Base-by-base conservation (phyloP, 1,140 invertebrate genomes). In the Orius laevigatus region DNA sequence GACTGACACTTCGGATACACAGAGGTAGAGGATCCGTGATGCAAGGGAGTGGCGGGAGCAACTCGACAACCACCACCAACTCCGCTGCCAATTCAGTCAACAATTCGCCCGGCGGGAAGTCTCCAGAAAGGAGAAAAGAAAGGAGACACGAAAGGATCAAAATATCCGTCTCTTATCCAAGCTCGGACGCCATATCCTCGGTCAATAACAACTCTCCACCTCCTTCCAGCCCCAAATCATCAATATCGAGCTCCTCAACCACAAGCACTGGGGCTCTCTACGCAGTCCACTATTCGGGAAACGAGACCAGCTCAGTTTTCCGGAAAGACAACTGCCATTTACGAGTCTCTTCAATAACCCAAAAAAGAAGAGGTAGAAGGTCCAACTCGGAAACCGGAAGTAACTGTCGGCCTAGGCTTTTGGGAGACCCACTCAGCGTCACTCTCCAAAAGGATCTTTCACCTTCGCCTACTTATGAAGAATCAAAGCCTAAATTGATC, bases 1-100 rank as follows among this genome's bases (percentile, higher is more conserved):
- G 85, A 35, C 68, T 95, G 25, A 93, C 91, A 0, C 64, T 96
- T 51, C 74, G 92, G 48, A 93, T 96, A 56, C 92, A 96, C 63
- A 70, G 90, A 5, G 88, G 87, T 3, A 69, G 75, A 9, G 72
- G 74, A 10, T 76, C 73, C 9, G 47, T 76, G 62, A 53, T 73
- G 64, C 57, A 71, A 54, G 58, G 67, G 57, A 62, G 73, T 11
- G 78, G 75, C 52, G 76, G 71, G 35, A 74, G 70, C 0, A 56
- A 55, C 45, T 51, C 46, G 6, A 53, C 46, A 9, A 53, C 42
- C 1, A 54, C 53, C 9, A 46, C 45, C 10, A 55, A 55, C n/a
- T 55, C 50, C 39, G 48, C 53, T 10, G 45, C 49, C 3, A 59
- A 58, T 46, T 55, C 53, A 44, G 50, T 53, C 8, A 46, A 45